These are phyloP conservation scores for Donacobius atricapilla DNA, from an alignment of 2,113 vertebrate genomes.

Conservation along the genomic window DNA sequence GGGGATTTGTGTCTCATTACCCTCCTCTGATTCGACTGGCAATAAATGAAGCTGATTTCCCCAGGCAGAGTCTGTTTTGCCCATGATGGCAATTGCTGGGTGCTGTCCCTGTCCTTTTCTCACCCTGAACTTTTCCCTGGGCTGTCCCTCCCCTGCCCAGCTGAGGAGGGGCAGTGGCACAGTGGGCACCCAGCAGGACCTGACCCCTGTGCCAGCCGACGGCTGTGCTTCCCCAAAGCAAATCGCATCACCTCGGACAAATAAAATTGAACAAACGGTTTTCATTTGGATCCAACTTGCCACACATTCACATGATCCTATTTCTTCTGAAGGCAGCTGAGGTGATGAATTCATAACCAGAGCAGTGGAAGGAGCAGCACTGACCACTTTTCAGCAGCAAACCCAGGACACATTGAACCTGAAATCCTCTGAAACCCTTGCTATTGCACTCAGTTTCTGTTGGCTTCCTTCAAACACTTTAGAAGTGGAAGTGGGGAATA, in stretches of 20 bases:
- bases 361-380: neutral
- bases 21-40: neutral
- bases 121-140: rapidly evolving
- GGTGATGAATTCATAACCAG: neutral
- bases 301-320: rapidly evolving
- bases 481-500: neutral
- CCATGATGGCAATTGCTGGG: rapidly evolving
- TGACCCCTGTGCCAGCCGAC: neutral
- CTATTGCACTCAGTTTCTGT: neutral
- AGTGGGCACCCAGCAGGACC: neutral
- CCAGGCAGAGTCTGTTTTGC: neutral
- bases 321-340: neutral
- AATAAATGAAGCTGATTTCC: neutral
- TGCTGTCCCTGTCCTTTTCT: neutral
- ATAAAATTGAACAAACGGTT: neutral
- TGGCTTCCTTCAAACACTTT: neutral
- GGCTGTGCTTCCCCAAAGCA: neutral
- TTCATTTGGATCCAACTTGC: neutral
- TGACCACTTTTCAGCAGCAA: neutral
- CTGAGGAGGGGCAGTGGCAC: neutral
- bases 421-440: neutral
- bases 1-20: neutral
- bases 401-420: neutral
- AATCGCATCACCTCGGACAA: neutral
- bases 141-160: neutral